Base-by-base conservation (phyloP, 2,113 vertebrate species). In the Sinocyclocheilus grahami region DNA sequence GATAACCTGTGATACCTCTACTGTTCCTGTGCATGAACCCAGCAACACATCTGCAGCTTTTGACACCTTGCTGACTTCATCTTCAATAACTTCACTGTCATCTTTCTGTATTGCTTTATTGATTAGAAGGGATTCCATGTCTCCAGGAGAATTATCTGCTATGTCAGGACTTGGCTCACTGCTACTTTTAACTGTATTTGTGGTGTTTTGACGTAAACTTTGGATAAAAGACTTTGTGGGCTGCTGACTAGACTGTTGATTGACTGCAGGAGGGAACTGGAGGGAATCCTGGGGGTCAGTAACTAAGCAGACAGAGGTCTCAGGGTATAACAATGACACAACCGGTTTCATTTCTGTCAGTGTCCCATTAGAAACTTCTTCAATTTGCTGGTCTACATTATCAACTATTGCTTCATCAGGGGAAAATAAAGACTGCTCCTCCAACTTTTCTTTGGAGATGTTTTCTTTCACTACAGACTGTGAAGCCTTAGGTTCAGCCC, bases 21-120 rank as follows among this genome's bases (percentile, higher is more conserved):
- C 79, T 76, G 48, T 48, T 46, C 30, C 79, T 87, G 39, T 27
- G 4, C 65, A 79, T 88, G 86, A 37, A n/a, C 86, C 88, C 85
- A 62, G 79, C 60, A 75, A 80, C 33, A 14, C 75, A 80, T 85
- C 75, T 67, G 89, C 81, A 86, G 18, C 51, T 83, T 60, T 30
- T 46, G 53, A 67, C 20, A 77, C 14, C 22, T 83, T 48, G 18
- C 72, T 63, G 75, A 10, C 60, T 37, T 78, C 10, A 11, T 85
- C 72, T 53, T 39, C 27, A 55, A 24, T 48, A 30, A 33, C 9
- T 27, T 82, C 74, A 42, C 14, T 72, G 22, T 39, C 24, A 77
- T 82, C 46, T 30, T 76, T 69, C 9, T 84, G 58, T 48, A 24
- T n/a, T 71, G 20, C 24, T 30, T 75, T 33, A 20, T 20, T 27